These are phyloP conservation scores for Toxotes lorentzi DNA, from an alignment of 2,797 vertebrate species.

Conservation along the genomic window DNA sequence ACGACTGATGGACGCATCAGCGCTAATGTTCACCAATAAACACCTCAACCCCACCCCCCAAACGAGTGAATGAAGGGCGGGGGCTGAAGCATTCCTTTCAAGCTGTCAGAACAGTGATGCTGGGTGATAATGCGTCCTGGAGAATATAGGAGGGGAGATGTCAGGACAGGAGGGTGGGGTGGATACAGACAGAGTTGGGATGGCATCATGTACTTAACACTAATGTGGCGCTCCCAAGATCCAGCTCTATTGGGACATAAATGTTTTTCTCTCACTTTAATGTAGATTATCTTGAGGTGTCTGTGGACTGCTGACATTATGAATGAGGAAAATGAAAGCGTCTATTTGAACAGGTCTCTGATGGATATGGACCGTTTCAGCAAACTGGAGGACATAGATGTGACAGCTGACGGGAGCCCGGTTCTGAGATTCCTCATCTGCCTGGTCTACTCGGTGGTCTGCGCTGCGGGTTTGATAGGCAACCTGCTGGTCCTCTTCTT, in stretches of 20 bases:
- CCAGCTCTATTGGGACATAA: not conserved
- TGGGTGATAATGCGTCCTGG: constrained; percentile 8
- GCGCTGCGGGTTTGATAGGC: constrained; percentile 80
- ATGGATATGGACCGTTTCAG: constrained; percentile 55
- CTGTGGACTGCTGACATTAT: constrained; percentile 31
- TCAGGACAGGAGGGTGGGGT: constrained; percentile 7
- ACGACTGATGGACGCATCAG: not conserved
- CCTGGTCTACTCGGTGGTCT: constrained; percentile 79
- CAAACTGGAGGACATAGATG: constrained; percentile 81
- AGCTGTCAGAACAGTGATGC: not conserved
- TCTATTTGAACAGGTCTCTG: constrained; percentile 63
- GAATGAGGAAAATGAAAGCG: constrained; percentile 64
- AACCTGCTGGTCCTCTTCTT: constrained; percentile 86
- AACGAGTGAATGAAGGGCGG: not conserved
- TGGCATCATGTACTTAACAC: constrained; percentile 7
- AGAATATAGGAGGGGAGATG: constrained; percentile 4
- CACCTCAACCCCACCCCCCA: constrained; percentile 5
- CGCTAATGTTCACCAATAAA: not conserved
- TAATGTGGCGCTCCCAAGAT: not conserved
- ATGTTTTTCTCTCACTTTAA: not conserved
- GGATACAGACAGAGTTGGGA: constrained; percentile 1
- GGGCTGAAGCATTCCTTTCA: not conserved
- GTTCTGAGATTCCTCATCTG: constrained; percentile 77
- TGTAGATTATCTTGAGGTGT: not conserved
- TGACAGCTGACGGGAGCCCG: constrained; percentile 78